Evolutionary conservation across 2,888 invertebrate genomes (phyloP).

Genomic region (Gnatocerus cornutus): DNA sequence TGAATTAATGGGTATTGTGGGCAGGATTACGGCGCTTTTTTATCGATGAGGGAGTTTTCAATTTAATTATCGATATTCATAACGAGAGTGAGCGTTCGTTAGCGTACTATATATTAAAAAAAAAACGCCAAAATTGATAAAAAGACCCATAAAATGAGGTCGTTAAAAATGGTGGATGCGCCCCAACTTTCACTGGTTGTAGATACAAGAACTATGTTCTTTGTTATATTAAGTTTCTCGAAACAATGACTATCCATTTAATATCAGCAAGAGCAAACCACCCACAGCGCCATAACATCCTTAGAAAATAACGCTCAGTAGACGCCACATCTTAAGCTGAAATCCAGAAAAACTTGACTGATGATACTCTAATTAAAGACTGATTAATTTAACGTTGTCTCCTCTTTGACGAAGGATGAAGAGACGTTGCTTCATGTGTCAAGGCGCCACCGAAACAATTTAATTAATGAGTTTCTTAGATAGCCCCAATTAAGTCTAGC

Average conservation of each 20-base stretch:
- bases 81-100: background rate
- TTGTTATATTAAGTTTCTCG: too few relatives aligned
- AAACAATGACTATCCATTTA: too few relatives aligned
- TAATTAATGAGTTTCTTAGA: slow-evolving; percentile 67
- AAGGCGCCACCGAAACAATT: slow-evolving; percentile 42
- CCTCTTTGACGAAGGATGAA: slow-evolving; percentile 39
- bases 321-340: background rate
- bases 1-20: slow-evolving; percentile 18
- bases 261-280: too few relatives aligned
- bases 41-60: background rate
- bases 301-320: background rate
- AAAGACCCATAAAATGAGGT: too few relatives aligned
- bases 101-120: too few relatives aligned
- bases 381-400: slow-evolving; percentile 27
- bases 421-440: slow-evolving; percentile 39
- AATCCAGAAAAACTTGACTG: slow-evolving; percentile 8
- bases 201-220: too few relatives aligned
- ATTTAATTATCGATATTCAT: slow-evolving; percentile 23
- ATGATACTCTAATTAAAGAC: slow-evolving; percentile 23
- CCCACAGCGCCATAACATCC: slow-evolving; percentile 5
- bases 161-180: too few relatives aligned
- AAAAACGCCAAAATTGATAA: too few relatives aligned
- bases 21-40: slow-evolving; percentile 1
- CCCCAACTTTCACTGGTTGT: too few relatives aligned
- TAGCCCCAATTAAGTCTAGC: slow-evolving; percentile 65